Base-by-base conservation (phyloP, 2,888 invertebrate species). In the Bembecia ichneumoniformis region DNA sequence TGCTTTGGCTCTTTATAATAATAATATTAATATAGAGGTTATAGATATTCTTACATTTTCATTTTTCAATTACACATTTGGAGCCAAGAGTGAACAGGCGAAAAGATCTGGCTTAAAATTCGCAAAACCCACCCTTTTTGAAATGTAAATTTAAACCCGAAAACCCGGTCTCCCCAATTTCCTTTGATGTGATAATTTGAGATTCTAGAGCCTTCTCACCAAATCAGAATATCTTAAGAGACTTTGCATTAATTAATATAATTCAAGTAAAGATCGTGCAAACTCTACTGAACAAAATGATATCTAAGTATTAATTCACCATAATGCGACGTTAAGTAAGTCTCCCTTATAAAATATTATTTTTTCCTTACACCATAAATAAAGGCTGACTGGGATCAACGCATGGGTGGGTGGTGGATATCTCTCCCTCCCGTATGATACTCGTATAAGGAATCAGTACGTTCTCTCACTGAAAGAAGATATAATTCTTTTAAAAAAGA, bases 101-200 rank as follows among this genome's bases (percentile, higher is more conserved):
- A 4, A 3, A 11, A 14, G 20, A 45, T n/a, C 17, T 45, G 45
- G 63, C 64, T 67, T 62, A 58, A 70, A 65, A 62, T 62, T 58
- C 62, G 55, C 61, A 56, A 58, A 63, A 58, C 62, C 60, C 59
- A 57, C 60, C 65, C 75, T 77, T 79, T 82, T 82, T 80, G 82
- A 79, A 77, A 82, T 84, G 83, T 77, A 83, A 83, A 84, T 84
- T 74, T 63, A 70, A 77, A 71, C 65, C 74, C 68, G 66, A 73
- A 81, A 74, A 74, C 71, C 70, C 70, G 64, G n/a, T 59, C 68
- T 64, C 36, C 43, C 52, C 43, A 54, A 66, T 72, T 67, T 67
- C 61, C 79, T 82, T 83, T 83, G 83, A 84, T 71, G 80, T 83
- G 82, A 68, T 82, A 82, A 84, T 83, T 77, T 70, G 65, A 71